Evolutionary conservation across 2,888 invertebrate species (phyloP), one percentile per base, ranked within the genome.

Genomic region (Leucoma salicis): DNA sequence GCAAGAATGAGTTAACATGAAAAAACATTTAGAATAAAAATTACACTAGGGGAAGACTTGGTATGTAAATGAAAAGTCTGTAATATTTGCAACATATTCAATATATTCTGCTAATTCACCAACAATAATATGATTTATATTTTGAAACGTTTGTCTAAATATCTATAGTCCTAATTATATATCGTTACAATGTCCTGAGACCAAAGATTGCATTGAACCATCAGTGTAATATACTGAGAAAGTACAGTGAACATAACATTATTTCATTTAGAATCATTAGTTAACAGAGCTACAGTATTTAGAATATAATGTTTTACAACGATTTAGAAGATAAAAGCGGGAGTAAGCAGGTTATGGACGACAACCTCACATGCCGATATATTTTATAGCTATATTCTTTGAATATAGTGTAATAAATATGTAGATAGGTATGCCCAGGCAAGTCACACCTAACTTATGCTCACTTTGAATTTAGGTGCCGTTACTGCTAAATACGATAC

Each of bases 141-240:
- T 53, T 61, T 66, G 50, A 61, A 57, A 57, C 44, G 58, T 57
- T 64, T 61, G 59, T 72, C 71, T 72, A 77, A 75, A 70, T 65
- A 65, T 70, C 80, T 82, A 82, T 62, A 66, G 47, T 68, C 69
- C 77, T 78, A 67, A 63, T 31, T 65, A 65, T 70, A 78, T 64
- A 31, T 65, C 40, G 44, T 49, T 63, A 76, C 63, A 76, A 71
- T 52, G 75, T 78, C 79, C 77, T 75, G 63, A 63, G 84, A 83
- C 87, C 83, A 86, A 87, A 86, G 82, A 82, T 88, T 88, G 88
- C 88, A 88, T 87, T 88, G 88, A 88, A 86, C 75, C 87, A 79
- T 78, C 85, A 57, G 49, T n/a, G 31, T 16, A 21, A 21, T 64
- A 72, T 73, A 84, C 74, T 78, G 78, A 84, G 74, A 78, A 71